Conservation (phyloP, 2,113 vertebrate species). For the Pachypanchax playfairii region DNA sequence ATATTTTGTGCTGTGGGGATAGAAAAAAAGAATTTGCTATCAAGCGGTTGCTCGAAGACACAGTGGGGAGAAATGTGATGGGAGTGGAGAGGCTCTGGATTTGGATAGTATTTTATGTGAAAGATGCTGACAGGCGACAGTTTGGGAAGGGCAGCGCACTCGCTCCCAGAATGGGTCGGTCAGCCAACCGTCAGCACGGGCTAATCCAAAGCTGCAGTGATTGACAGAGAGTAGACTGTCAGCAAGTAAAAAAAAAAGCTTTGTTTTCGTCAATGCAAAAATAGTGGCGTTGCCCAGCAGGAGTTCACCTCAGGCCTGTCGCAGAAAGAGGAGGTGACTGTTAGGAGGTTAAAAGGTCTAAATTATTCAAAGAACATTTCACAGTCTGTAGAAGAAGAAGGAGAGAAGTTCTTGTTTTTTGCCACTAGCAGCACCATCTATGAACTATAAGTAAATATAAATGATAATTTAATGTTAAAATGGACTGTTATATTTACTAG, state of each 20-base stretch:
- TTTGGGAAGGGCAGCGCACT: slow-evolving; percentile 49
- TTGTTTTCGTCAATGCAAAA: slow-evolving; percentile 22
- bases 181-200: slow-evolving; percentile 43
- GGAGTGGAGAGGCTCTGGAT: slow-evolving; percentile 38
- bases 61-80: slow-evolving; percentile 40
- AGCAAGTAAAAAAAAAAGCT: slow-evolving; percentile 39
- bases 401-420: too few relatives aligned
- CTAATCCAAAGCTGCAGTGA: slow-evolving; percentile 56
- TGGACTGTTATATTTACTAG: too few relatives aligned
- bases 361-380: too few relatives aligned
- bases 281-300: not conserved
- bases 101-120: slow-evolving; percentile 56
- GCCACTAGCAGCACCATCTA: too few relatives aligned
- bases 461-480: too few relatives aligned
- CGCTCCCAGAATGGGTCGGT: slow-evolving; percentile 47
- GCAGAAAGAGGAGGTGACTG: not conserved
- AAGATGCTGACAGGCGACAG: slow-evolving; percentile 69
- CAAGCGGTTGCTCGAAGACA: slow-evolving; percentile 43
- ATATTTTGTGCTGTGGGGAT: slow-evolving; percentile 61
- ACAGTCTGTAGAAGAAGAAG: too few relatives aligned
- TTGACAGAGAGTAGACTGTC: slow-evolving; percentile 57
- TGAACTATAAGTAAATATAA: too few relatives aligned
- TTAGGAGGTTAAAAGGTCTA: not conserved
- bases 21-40: slow-evolving; percentile 52
- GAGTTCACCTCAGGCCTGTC: not conserved